phyloP scores from a whole-genome alignment of 2,888 invertebrate genomes.

The Lochmaea capreae region DNA sequence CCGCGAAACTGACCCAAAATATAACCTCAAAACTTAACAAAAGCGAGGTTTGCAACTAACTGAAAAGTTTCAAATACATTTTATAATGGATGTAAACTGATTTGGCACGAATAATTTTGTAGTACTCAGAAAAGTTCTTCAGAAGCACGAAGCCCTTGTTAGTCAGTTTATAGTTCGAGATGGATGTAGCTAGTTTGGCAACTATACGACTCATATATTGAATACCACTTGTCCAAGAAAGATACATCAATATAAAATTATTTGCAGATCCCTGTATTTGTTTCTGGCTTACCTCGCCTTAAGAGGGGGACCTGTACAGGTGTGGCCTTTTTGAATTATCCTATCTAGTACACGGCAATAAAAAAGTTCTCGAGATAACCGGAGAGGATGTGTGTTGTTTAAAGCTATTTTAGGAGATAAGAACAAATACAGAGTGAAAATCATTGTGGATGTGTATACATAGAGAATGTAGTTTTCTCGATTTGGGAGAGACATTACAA shows the following conservation, averaged over 20 bases:
- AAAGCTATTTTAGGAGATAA: slow-evolving; percentile 23
- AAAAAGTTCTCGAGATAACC: slow-evolving; percentile 38
- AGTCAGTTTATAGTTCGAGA: no score
- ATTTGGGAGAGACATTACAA: slow-evolving; percentile 5
- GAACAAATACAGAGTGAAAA: slow-evolving; percentile 33
- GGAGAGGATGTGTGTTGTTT: slow-evolving; percentile 34
- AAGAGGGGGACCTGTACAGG: slow-evolving; percentile 28
- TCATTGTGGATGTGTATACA: slow-evolving; percentile 16
- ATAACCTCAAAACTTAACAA: no score
- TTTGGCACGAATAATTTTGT: no score
- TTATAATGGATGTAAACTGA: no score
- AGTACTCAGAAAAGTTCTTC: no score
- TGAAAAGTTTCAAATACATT: no score
- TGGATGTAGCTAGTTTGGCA: no score
- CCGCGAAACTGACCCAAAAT: no score
- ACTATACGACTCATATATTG: no score
- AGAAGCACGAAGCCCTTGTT: no score
- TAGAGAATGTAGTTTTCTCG: slow-evolving; percentile 14
- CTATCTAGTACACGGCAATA: slow-evolving; percentile 39
- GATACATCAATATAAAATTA: background rate
- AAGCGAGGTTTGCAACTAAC: no score
- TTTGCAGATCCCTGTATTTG: background rate
- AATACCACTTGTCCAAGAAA: no score
- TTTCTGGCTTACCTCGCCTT: background rate
- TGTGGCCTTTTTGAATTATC: slow-evolving; percentile 38